Base-by-base conservation (phyloP, 2,797 vertebrate species). In the Scleropages formosus region DNA sequence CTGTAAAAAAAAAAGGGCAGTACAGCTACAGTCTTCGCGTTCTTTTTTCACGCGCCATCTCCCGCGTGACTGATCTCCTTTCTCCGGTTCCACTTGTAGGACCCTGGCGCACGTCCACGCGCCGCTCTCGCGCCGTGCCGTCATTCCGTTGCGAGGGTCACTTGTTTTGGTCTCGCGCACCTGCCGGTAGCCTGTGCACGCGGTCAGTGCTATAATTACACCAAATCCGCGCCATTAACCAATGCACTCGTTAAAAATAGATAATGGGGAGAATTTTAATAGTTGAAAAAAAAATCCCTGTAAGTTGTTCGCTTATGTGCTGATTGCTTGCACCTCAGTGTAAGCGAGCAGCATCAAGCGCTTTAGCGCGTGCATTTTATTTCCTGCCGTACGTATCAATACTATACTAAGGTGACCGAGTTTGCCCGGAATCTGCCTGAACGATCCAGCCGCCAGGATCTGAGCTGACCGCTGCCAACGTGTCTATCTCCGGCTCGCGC, bases 401-500 rank as follows among this genome's bases (percentile, higher is more conserved):
- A 39, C 47, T 31, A 27, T 27, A 59, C 22, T 61, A 22, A 39
- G 18, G 39, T 62, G 68, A 76, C n/a, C 59, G 39, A 56, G 16
- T 58, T 64, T 20, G 74, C 47, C 56, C 47, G 67, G 24, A 76
- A 76, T 63, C 59, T 27, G 20, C 56, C 46, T 51, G 47, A 26
- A 67, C 65, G 44, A 58, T 56, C 49, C 67, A 78, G 73, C 62
- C 51, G 72, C 77, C 68, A 51, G 53, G 76, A 69, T 79, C 63
- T 26, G 61, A 71, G 80, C 56, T 66, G 72, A 58, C 68, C 77
- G 63, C 75, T 49, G 22, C 74, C 77, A 69, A 72, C 72, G 72
- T 66, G 77, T 70, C 72, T 78, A 69, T 74, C 82, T 81, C 79
- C 80, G 71, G 75, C 74, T 79, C 49, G 80, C 74, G 73, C 63